A percentile compares a stretch with the other conserved stretches of the same genome.
These are phyloP conservation scores for Agrotis exclamationis DNA, from an alignment of 2,888 invertebrate genomes.

Conservation along the genomic window DNA sequence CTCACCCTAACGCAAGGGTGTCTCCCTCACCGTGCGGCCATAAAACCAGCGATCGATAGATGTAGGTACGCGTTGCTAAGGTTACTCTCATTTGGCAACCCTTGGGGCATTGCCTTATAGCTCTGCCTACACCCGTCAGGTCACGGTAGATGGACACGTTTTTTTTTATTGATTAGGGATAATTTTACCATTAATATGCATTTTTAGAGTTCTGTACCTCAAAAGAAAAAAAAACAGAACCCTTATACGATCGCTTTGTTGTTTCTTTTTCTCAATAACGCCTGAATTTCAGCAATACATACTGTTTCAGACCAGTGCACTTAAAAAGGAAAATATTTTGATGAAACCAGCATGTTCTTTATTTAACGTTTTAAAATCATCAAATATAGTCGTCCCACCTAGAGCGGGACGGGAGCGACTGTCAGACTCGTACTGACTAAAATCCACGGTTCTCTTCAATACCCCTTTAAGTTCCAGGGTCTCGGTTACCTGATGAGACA, in stretches of 20 bases:
- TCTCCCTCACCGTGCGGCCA: conserved; percentile 61
- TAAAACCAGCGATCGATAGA: conserved; percentile 69
- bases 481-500: too few species aligned
- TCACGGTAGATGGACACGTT: conserved; percentile 42
- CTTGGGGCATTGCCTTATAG: conserved; percentile 20
- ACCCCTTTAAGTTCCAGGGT: too few species aligned
- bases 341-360: too few species aligned
- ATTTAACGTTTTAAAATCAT: too few species aligned
- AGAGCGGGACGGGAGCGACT: too few species aligned
- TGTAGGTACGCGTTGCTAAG: conserved; percentile 66
- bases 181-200: conserved; percentile 23
- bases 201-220: not conserved
- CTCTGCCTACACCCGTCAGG: conserved; percentile 49
- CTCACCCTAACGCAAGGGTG: conserved; percentile 60
- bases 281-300: conserved; percentile 6
- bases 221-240: too few species aligned
- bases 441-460: too few species aligned
- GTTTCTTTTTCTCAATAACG: too few species aligned
- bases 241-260: too few species aligned
- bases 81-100: conserved; percentile 62
- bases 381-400: too few species aligned
- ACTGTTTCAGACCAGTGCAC: not conserved
- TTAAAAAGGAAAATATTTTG: too few species aligned
- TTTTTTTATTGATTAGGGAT: conserved; percentile 41
- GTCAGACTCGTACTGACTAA: too few species aligned